phyloP scores from a whole-genome alignment of 2,797 vertebrate species.

The Tenualosa ilisha region DNA sequence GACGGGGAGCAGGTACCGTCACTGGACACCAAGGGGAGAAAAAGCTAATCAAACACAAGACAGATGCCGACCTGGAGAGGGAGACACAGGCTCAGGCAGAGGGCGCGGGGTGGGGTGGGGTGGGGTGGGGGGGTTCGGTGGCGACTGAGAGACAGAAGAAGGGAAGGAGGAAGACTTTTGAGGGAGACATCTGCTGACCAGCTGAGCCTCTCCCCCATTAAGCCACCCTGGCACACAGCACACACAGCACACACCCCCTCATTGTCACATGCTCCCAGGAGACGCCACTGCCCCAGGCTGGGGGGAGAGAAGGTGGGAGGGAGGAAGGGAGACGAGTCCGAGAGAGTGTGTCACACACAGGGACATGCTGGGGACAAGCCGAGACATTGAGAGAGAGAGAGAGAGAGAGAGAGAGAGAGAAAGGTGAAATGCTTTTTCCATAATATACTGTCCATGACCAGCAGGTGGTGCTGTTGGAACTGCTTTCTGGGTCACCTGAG shows the following conservation, averaged over 20 bases:
- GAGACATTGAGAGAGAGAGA: constrained; percentile 7
- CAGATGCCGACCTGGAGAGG: constrained; percentile 25
- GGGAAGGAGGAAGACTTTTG: constrained; percentile 50
- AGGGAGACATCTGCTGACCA: constrained; percentile 66
- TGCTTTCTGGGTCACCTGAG: constrained; percentile 70
- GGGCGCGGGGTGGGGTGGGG: constrained; percentile 29
- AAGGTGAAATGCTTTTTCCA: neutral
- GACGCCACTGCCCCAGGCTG: constrained; percentile 55
- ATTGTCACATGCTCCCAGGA: constrained; percentile 66
- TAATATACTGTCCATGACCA: constrained; percentile 48
- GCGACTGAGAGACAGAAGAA: constrained; percentile 49
- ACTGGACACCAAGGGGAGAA: neutral
- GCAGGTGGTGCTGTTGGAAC: constrained; percentile 75
- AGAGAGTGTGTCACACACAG: constrained; percentile 48
- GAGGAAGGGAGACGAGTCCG: constrained; percentile 29
- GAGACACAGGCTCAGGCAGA: constrained; percentile 10
- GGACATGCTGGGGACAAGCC: constrained; percentile 31
- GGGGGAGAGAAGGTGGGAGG: constrained; percentile 25
- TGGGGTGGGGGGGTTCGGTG: constrained; percentile 15
- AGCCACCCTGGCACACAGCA: constrained; percentile 57
- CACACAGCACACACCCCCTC: constrained; percentile 41
- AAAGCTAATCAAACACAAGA: constrained; percentile 4
- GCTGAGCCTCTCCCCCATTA: constrained; percentile 64
- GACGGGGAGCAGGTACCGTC: neutral
- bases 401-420: neutral